Percentiles rank a stretch among this genome's conserved stretches.
Evolutionary conservation across 2,888 invertebrate species (phyloP).

Genomic region (Mesorhabditis spiculigera): DNA sequence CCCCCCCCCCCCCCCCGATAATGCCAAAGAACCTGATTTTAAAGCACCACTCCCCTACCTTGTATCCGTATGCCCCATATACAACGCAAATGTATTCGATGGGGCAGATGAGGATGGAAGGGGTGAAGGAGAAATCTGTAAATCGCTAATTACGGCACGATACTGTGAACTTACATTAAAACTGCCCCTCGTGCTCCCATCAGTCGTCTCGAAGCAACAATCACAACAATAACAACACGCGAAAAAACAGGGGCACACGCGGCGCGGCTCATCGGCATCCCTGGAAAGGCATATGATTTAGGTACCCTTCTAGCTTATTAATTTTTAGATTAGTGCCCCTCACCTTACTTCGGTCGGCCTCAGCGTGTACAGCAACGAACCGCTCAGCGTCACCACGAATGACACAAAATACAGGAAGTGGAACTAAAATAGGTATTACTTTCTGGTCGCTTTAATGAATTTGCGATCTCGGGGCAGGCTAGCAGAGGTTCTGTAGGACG

Average conservation of each 20-base stretch:
- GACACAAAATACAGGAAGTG: slow-evolving; percentile 78
- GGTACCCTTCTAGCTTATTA: background rate
- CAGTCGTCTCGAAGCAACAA: slow-evolving; percentile 29
- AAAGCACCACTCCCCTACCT: too few species aligned
- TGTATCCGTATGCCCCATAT: too few species aligned
- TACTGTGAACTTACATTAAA: too few species aligned
- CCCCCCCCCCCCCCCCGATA: too few species aligned
- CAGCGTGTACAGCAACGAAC: slow-evolving; percentile 60
- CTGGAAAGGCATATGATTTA: slow-evolving; percentile 7
- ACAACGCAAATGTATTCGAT: too few species aligned
- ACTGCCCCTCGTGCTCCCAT: too few species aligned
- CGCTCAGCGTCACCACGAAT: slow-evolving; percentile 74
- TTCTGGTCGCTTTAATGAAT: background rate
- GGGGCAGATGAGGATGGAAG: too few species aligned
- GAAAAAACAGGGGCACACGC: slow-evolving; percentile 44
- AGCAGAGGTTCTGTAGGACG: too few species aligned
- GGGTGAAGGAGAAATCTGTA: too few species aligned
- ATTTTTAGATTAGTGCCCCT: background rate
- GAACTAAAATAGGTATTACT: slow-evolving; percentile 68
- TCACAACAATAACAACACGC: slow-evolving; percentile 42
- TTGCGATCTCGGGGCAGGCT: too few species aligned
- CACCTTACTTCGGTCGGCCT: slow-evolving; percentile 30
- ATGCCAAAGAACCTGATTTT: too few species aligned
- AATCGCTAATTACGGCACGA: too few species aligned
- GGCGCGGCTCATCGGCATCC: slow-evolving; percentile 40